Base-by-base conservation (phyloP, 2,113 vertebrate genomes). In the Pheucticus melanocephalus region DNA sequence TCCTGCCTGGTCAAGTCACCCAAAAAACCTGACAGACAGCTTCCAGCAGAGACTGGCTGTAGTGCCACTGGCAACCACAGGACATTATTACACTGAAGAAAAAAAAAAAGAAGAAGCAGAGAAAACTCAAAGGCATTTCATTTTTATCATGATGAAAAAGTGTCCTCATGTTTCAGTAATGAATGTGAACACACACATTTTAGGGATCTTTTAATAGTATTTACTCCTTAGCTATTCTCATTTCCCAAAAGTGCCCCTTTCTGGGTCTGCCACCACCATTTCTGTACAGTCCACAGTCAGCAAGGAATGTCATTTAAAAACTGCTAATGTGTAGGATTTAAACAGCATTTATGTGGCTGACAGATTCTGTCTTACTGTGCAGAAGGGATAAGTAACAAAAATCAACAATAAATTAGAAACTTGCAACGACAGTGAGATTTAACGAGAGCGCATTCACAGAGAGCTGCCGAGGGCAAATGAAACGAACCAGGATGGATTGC, bases 401-500 rank as follows among this genome's bases (percentile, higher is more conserved):
- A 27, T 1, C 16, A 90, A 44, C 88, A 73, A 69, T 72, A 86
- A 90, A 92, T 54, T 33, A 92, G 68, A 77, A 93, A 83, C 86
- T 83, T 90, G 76, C 64, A 66, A 28, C 86, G 71, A 70, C 68
- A 75, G 64, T 50, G 76, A 94, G 86, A 83, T 80, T 83, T 93
- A 93, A 95, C 0, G 15, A 77, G 92, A 66, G 47, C 12, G 25
- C 85, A 44, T 66, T 90, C 86, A 22, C 66, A 35, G 37, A 65
- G 76, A 93, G 75, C 86, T 92, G 94, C 94, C 23, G 64, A 88
- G 90, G 86, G 94, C 90, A 94, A 83, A 81, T 53, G 7, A 77
- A 92, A 90, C 0, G 2, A 95, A 83, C 16, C 86, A 56, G 81
- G 89, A 91, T 78, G 77, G 80, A 48, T 64, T 60, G 54, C 94